A percentile compares a stretch with the other conserved stretches of the same genome.
Conservation (phyloP, 2,797 vertebrate genomes). For the Spinibarbus caldwelli region DNA sequence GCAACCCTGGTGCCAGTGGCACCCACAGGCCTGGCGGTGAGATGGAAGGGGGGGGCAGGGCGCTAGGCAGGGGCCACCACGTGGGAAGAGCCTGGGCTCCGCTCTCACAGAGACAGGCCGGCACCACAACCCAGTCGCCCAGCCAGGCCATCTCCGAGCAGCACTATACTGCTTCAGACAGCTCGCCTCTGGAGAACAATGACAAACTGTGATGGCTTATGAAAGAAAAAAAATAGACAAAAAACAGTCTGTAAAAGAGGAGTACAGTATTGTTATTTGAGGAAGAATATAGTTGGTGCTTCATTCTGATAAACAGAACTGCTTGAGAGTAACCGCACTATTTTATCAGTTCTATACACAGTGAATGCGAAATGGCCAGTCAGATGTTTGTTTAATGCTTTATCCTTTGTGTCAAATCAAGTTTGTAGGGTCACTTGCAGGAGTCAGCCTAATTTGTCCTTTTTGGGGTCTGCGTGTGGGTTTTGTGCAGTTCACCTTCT, state of each 20-base stretch:
- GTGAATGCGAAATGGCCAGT: conserved; percentile 57
- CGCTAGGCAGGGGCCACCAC: conserved; percentile 70
- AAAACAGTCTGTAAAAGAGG: conserved; percentile 52
- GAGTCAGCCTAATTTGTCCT: conserved; percentile 77
- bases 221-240: conserved; percentile 67
- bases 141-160: conserved; percentile 75
- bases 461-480: conserved; percentile 74
- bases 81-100: conserved; percentile 76
- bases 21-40: conserved; percentile 71
- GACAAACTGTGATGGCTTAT: conserved; percentile 74
- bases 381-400: conserved; percentile 72
- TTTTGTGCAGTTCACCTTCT: conserved; percentile 75
- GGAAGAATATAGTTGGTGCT: background rate
- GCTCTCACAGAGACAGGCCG: conserved; percentile 80
- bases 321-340: background rate
- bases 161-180: conserved; percentile 79
- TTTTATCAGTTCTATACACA: background rate
- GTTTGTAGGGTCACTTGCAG: conserved; percentile 74
- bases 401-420: conserved; percentile 69
- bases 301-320: background rate
- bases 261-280: conserved; percentile 27
- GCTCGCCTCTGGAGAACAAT: conserved; percentile 78
- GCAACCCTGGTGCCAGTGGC: conserved; percentile 69
- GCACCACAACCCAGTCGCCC: conserved; percentile 80
- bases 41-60: conserved; percentile 62